Evolutionary conservation across 2,888 invertebrate genomes (phyloP).

Genomic region (Coleophora deauratella): DNA sequence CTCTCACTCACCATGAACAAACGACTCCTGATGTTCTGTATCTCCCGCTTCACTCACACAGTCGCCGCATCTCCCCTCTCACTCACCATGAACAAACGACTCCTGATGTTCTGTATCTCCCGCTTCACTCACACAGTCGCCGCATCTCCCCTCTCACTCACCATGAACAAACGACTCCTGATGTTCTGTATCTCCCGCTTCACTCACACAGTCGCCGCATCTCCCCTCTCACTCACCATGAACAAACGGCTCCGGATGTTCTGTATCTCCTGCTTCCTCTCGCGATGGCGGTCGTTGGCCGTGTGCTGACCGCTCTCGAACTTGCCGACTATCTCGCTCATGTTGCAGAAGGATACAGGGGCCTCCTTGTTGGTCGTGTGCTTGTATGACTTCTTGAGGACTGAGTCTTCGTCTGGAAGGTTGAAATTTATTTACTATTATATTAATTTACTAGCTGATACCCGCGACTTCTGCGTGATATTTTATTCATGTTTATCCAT

Average conservation of each 20-base stretch:
- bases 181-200: slow-evolving; percentile 91
- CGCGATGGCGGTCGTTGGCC: slow-evolving; percentile 80
- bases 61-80: too few species aligned
- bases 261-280: slow-evolving; percentile 91
- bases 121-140: too few species aligned
- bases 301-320: slow-evolving; percentile 82
- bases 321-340: slow-evolving; percentile 87
- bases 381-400: slow-evolving; percentile 68
- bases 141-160: slow-evolving; percentile 23
- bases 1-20: neutral
- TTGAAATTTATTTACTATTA: slow-evolving; percentile 3
- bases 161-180: slow-evolving; percentile 88
- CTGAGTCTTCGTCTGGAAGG: slow-evolving; percentile 72
- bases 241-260: slow-evolving; percentile 88
- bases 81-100: neutral
- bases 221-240: slow-evolving; percentile 66
- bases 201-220: too few species aligned
- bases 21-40: slow-evolving; percentile 3
- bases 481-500: too few species aligned
- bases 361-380: slow-evolving; percentile 77
- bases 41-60: neutral
- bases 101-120: too few species aligned
- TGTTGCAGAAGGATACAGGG: slow-evolving; percentile 85
- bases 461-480: too few species aligned
- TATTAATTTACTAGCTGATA: slow-evolving; percentile 5